Base-by-base conservation (phyloP, 2,888 invertebrate genomes). In the Cyclophora albipunctata region DNA sequence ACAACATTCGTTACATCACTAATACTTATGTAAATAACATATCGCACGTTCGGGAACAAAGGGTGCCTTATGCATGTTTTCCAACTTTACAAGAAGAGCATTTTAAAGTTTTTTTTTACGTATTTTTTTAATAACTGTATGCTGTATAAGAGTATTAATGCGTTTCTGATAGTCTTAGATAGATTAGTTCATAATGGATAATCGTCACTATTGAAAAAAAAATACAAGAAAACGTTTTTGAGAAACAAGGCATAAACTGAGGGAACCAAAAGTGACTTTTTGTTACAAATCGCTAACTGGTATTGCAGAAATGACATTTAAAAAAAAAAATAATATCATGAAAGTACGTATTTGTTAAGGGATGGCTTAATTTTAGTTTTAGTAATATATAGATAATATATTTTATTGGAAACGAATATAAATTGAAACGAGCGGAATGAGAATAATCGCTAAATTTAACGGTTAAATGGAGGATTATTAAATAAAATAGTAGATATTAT, bases 11-110 rank as follows among this genome's bases (percentile, higher is more conserved):
- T n/a, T n/a, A n/a, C n/a, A n/a, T n/a, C n/a, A n/a, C n/a, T n/a
- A n/a, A n/a, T n/a, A n/a, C n/a, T n/a, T n/a, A n/a, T n/a, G n/a
- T n/a, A n/a, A n/a, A n/a, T n/a, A n/a, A n/a, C 37, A 44, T 45
- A 45, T 35, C 37, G 45, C 45, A 45, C 45, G 35, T 45, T 45
- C 35, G 45, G 45, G 45, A 45, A n/a, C 45, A 45, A 7, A 45
- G 45, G 45, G 45, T 45, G n/a, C 34, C 45, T 45, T 45, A 7
- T 45, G 37, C 35, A 45, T 45, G 45, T 35, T 45, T 45, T 35
- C 35, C n/a, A 45, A 45, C 45, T 45, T 45, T 45, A 45, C 45
- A 45, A 35, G 45, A 45, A 7, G 34, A 45, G 34, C 45, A 45
- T 4, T 4, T 4, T 4, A 37, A 37, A 5, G 5, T 45, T 45